Base-by-base conservation (phyloP, 2,888 invertebrate genomes). In the Abrostola triplasia region DNA sequence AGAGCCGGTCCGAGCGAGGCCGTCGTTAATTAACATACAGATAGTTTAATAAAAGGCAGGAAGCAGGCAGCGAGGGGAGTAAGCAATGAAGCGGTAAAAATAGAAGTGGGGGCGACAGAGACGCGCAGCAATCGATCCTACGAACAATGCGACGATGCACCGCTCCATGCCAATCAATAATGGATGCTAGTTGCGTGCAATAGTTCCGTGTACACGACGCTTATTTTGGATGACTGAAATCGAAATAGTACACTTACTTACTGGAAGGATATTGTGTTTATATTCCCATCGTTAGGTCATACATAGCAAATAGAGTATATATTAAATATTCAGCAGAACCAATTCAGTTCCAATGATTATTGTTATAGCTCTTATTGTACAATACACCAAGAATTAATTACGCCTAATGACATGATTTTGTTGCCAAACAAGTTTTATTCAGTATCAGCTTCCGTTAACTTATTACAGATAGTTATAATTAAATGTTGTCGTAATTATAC, bases 1-100 rank as follows among this genome's bases (percentile, higher is more conserved):
- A 93, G 82, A 86, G 82, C 76, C 85, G 84, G 85, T 85, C 84
- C 75, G 80, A 85, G 80, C 89, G 92, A 91, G 91, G 93, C 90
- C 92, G 90, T 88, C 93, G 90, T 92, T 94, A 94, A 94, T 94
- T 94, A 93, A 93, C 94, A 94, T 94, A 93, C 90, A 92, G 91
- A 94, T 93, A 93, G 92, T 93, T 93, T 94, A 93, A 94, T 94
- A 93, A 92, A 93, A 92, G 92, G 92, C 94, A 94, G 94, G 94
- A 94, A 94, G 87, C 92, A 86, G 84, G 88, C 91, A 87, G 86
- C 85, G 91, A 93, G 94, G 93, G 94, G 94, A 93, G 93, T 87
- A 91, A 84, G 92, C 94, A 92, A 94, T 94, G 94, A 92, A 93
- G 94, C 94, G 93, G 93, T 94, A 94, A 94, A 94, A 94, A 94